These are phyloP conservation scores for Serilophus lunatus DNA, from an alignment of 2,113 vertebrate species.

Conservation along the genomic window DNA sequence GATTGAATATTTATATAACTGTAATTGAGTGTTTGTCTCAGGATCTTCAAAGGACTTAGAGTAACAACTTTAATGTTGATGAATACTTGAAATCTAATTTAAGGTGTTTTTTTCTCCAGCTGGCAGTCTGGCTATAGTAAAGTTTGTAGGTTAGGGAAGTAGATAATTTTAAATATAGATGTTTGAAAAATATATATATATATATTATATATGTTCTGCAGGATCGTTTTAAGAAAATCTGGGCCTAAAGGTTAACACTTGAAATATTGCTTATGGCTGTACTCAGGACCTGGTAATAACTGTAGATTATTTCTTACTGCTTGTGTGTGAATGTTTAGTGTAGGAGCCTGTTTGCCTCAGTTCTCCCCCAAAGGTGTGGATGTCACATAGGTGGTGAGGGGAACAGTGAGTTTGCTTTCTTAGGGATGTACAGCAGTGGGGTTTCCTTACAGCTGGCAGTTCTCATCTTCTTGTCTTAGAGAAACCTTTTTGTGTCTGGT, in stretches of 20 bases:
- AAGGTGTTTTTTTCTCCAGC: slow-evolving; percentile 5
- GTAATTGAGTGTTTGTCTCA: neutral
- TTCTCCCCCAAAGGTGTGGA: fast-evolving
- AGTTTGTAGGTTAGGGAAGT: neutral
- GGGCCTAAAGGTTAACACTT: neutral
- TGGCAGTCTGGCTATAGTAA: slow-evolving; percentile 2
- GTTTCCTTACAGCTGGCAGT: neutral
- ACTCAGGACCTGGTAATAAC: slow-evolving; percentile 45
- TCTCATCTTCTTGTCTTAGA: neutral
- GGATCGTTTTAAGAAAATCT: neutral
- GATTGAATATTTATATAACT: neutral
- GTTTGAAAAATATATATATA: neutral
- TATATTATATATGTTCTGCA: neutral
- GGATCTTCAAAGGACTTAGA: neutral
- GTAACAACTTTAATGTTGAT: neutral
- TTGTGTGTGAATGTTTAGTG: neutral
- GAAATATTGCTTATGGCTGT: neutral
- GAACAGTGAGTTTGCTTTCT: neutral
- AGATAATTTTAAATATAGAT: neutral
- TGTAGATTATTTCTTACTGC: neutral
- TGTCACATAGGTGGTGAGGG: neutral
- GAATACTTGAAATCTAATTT: slow-evolving; percentile 33
- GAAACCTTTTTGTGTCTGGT: neutral
- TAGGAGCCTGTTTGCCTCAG: neutral
- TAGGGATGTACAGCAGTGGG: neutral